Evolutionary conservation across 2,797 vertebrate genomes (phyloP).

Genomic region (Amazona finschi): DNA sequence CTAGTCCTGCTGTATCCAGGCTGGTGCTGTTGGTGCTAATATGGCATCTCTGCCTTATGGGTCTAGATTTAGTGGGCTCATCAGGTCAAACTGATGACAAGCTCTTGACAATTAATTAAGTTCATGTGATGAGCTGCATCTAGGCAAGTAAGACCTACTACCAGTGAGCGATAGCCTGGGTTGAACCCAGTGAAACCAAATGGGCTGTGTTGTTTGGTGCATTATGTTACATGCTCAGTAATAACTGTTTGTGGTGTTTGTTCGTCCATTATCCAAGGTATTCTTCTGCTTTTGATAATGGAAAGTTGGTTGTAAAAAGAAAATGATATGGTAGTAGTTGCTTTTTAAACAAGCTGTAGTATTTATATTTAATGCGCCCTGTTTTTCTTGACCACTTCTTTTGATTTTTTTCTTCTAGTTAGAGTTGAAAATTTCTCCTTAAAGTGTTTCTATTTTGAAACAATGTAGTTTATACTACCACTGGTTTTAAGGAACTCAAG

Average conservation of each 20-base stretch:
- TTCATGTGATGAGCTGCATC: neutral
- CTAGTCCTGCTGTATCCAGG: neutral
- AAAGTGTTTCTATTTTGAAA: neutral
- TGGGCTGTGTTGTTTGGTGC: rapidly evolving
- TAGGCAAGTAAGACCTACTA: neutral
- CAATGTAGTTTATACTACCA: neutral
- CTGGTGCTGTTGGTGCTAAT: neutral
- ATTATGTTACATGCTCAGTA: neutral
- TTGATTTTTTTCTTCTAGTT: neutral
- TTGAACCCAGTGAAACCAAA: neutral
- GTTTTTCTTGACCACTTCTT: neutral
- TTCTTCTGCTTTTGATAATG: neutral
- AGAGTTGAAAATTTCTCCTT: neutral
- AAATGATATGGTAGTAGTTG: neutral
- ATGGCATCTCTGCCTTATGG: neutral
- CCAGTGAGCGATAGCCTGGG: neutral
- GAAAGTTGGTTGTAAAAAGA: neutral
- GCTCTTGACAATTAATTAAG: neutral
- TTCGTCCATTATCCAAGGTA: neutral
- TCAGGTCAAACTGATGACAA: neutral
- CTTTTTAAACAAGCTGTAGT: neutral
- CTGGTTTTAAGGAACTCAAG: neutral
- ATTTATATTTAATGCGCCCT: neutral
- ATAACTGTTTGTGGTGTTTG: neutral
- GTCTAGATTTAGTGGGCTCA: neutral